These are phyloP conservation scores for Rosalia funebris DNA, from an alignment of 2,888 invertebrate genomes.

Conservation along the genomic window DNA sequence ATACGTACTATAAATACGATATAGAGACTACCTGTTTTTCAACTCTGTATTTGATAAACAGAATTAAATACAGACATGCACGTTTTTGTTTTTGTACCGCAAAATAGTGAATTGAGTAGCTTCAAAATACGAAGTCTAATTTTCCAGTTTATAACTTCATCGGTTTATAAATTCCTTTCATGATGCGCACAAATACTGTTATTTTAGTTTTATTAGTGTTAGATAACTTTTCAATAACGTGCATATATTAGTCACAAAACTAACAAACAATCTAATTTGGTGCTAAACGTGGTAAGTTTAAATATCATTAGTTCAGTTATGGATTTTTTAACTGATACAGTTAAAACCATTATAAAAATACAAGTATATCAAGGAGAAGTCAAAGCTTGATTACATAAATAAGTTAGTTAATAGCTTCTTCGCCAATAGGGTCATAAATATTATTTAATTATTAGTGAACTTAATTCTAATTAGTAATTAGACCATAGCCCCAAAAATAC, in stretches of 20 bases:
- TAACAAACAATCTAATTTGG: no score
- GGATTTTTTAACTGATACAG: no score
- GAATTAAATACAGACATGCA: neutral
- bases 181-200: slow-evolving; percentile 1
- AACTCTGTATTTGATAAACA: slow-evolving; percentile 2
- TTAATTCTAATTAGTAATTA: no score
- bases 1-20: neutral
- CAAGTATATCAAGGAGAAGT: no score
- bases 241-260: neutral
- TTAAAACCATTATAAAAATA: no score
- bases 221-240: slow-evolving; percentile 2
- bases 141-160: slow-evolving; percentile 9
- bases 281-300: no score
- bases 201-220: neutral
- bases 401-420: no score
- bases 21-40: neutral
- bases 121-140: neutral
- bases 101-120: slow-evolving; percentile 1
- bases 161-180: slow-evolving; percentile 1
- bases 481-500: no score
- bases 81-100: neutral
- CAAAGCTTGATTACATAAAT: no score
- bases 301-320: no score
- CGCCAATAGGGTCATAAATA: no score
- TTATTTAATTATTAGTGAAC: no score